Conservation (phyloP, 1,140 invertebrate species). For the Drosophila fuyamai region DNA sequence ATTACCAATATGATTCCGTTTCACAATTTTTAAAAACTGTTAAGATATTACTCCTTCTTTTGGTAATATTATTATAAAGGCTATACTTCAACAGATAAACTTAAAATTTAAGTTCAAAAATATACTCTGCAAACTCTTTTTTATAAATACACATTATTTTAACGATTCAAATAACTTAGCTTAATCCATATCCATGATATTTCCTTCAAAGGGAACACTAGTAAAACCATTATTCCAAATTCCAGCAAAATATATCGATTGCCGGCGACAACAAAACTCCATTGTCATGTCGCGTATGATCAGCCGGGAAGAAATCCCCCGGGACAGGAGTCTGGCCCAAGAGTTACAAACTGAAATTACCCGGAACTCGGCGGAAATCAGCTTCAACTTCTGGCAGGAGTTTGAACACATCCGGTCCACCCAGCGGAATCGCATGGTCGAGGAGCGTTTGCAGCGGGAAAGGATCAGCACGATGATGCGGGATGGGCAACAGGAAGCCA, state of each 20-base stretch:
- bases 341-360: constrained; percentile 35
- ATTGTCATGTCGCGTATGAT: constrained; percentile 25
- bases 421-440: constrained; percentile 38
- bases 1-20: no score
- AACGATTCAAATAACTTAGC: no score
- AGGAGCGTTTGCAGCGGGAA: constrained; percentile 33
- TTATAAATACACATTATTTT: no score
- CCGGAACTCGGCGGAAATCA: constrained; percentile 47
- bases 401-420: constrained; percentile 49
- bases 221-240: constrained; percentile 15
- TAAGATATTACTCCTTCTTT: no score
- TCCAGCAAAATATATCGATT: background rate
- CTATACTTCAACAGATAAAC: no score
- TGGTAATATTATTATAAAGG: no score
- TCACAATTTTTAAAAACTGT: no score
- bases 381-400: constrained; percentile 60
- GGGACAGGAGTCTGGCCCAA: constrained; percentile 17
- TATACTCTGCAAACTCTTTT: no score
- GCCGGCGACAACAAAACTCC: background rate
- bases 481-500: constrained; percentile 37
- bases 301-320: constrained; percentile 13
- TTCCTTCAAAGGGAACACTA: background rate
- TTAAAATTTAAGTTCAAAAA: no score
- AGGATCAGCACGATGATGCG: constrained; percentile 41
- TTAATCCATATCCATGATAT: background rate